Evolutionary conservation across 1,140 invertebrate species (phyloP).

Genomic region (Cydia strobilella): DNA sequence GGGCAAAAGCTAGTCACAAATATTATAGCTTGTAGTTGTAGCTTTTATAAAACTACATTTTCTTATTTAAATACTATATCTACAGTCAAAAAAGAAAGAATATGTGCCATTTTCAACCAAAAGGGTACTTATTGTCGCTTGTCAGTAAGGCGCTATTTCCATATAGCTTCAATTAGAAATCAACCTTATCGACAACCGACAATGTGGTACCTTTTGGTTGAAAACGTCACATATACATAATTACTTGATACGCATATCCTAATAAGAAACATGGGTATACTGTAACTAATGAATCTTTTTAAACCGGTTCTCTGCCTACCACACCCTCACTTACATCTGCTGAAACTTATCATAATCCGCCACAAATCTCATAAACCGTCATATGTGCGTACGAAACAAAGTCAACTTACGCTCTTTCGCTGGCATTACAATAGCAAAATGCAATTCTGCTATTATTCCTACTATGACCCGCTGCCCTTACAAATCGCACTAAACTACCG

Average conservation of each 20-base stretch:
- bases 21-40: too few species aligned
- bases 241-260: too few species aligned
- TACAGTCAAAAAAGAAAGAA: neutral
- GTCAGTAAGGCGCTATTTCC: too few species aligned
- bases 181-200: too few species aligned
- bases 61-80: too few species aligned
- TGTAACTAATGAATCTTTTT: neutral
- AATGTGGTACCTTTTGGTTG: too few species aligned
- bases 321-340: neutral
- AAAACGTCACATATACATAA: too few species aligned
- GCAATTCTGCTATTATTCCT: neutral
- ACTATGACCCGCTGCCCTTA: conserved; percentile 1
- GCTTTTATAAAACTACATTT: too few species aligned
- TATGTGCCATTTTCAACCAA: too few species aligned
- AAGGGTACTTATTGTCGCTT: too few species aligned
- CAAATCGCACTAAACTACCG: neutral
- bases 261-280: neutral
- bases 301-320: neutral
- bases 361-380: neutral
- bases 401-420: neutral
- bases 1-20: too few species aligned
- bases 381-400: neutral
- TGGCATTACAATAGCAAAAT: neutral
- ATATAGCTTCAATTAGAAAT: too few species aligned
- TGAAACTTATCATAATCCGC: conserved; percentile 4